These are phyloP conservation scores for Saccopteryx leptura DNA, from an alignment of 2,113 vertebrate species.

Conservation along the genomic window DNA sequence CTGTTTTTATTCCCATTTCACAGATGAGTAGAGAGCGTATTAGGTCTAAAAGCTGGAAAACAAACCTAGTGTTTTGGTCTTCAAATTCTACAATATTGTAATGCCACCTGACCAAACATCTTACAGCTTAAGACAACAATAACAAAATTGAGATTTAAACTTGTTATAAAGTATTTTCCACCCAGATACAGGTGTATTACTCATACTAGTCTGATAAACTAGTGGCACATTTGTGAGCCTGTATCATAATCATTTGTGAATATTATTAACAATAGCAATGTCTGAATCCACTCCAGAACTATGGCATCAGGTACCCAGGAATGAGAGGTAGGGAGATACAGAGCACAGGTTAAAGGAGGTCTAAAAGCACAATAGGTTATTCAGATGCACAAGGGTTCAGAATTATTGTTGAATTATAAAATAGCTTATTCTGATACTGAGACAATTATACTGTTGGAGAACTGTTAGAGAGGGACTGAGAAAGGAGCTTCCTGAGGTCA, in stretches of 20 bases:
- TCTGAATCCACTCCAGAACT: background rate
- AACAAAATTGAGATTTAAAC: background rate
- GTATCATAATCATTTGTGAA: background rate
- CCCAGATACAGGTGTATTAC: background rate
- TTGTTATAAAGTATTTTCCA: background rate
- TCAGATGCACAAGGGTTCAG: background rate
- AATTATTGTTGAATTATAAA: background rate
- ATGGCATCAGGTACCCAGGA: background rate
- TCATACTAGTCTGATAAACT: background rate
- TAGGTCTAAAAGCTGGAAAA: background rate
- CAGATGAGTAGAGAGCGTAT: background rate
- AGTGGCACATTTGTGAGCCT: background rate
- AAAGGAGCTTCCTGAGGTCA: background rate
- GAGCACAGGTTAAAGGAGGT: background rate
- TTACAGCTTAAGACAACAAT: background rate
- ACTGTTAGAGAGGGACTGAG: background rate
- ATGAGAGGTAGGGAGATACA: background rate
- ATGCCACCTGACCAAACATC: background rate
- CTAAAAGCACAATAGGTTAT: background rate
- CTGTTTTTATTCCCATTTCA: background rate
- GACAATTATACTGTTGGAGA: background rate
- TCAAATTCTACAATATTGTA: background rate
- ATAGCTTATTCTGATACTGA: background rate
- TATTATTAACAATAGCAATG: background rate
- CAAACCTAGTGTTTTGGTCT: background rate